Percentiles rank a stretch among this genome's conserved stretches.
These are phyloP conservation scores for Clamator glandarius DNA, from an alignment of 2,797 vertebrate genomes.

Conservation along the genomic window DNA sequence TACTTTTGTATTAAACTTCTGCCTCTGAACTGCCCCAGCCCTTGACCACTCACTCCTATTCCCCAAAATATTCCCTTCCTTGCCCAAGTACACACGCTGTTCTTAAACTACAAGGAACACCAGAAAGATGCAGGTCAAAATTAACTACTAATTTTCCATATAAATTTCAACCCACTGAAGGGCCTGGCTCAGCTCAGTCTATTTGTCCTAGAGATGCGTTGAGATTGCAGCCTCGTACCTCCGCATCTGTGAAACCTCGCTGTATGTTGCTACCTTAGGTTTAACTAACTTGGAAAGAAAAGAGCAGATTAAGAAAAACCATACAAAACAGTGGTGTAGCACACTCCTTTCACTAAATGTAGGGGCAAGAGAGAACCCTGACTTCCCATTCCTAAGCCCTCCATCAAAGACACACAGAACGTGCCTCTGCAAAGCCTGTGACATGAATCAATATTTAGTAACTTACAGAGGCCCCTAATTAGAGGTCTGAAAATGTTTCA, in stretches of 20 bases:
- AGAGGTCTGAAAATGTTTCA: background rate
- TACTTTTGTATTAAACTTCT: background rate
- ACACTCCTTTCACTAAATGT: background rate
- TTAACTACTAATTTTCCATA: background rate
- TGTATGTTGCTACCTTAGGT: fast-evolving
- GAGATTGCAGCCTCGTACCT: background rate
- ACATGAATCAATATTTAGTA: background rate
- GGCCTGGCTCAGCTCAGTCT: background rate
- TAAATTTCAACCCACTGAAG: background rate
- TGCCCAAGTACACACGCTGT: background rate
- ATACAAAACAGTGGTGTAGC: fast-evolving
- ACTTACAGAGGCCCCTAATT: background rate
- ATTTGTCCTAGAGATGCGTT: background rate
- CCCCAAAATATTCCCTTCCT: fast-evolving
- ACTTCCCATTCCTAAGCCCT: background rate
- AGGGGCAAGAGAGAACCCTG: background rate
- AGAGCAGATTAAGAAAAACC: background rate
- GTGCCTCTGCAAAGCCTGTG: fast-evolving
- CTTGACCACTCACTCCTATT: background rate
- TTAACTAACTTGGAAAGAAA: background rate
- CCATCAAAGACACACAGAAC: background rate
- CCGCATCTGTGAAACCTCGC: background rate
- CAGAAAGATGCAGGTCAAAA: background rate
- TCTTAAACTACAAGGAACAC: background rate
- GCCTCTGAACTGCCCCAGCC: background rate